Evolutionary conservation across 2,797 vertebrate genomes (phyloP), one percentile per base, ranked within the genome.

Genomic region (Muscicapa striata): DNA sequence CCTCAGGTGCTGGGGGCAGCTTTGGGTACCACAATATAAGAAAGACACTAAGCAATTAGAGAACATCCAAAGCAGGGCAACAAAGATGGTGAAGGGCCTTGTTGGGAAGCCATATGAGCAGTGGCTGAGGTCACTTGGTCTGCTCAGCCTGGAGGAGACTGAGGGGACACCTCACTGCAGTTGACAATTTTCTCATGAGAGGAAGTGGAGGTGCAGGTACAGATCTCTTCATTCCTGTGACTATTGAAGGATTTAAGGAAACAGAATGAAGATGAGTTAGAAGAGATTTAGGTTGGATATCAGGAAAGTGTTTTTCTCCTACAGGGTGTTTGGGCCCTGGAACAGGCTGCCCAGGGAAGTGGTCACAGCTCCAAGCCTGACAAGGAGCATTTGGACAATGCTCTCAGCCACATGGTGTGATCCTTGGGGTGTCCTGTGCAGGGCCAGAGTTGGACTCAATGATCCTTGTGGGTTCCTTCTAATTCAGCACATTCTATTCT

Each of bases 1-100:
- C 7, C 49, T 23, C 1, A 0, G 23, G 43, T 41, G 7, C 1
- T 36, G 51, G 27, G 18, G 15, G 4, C 8, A n/a, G 27, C 8
- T 72, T 20, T 14, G 32, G 43, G 15, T 19, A 6, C 5, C 32
- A 27, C 36, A 64, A 63, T 6, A 16, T 9, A 63, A 15, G 13
- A 59, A 27, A 59, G 36, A 49, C 7, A 38, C 49, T 19, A 27
- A 27, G 9, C 18, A 5, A 36, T 13, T 57, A 63, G 12, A 45
- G 23, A 72, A 18, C 10, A 27, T 11, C 21, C 36, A 57, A 57
- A 87, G 17, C 22, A 87, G 41, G 12, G 26, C 26, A 40, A 86
- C 36, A 7, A 32, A 36, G 36, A 57, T 23, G 21, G 32, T 70
- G 58, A 43, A 63, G 22, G 15, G 19, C 18, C 58, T 57, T 48